Conservation (phyloP, 1,140 invertebrate species). For the Drosophila arawakana region DNA sequence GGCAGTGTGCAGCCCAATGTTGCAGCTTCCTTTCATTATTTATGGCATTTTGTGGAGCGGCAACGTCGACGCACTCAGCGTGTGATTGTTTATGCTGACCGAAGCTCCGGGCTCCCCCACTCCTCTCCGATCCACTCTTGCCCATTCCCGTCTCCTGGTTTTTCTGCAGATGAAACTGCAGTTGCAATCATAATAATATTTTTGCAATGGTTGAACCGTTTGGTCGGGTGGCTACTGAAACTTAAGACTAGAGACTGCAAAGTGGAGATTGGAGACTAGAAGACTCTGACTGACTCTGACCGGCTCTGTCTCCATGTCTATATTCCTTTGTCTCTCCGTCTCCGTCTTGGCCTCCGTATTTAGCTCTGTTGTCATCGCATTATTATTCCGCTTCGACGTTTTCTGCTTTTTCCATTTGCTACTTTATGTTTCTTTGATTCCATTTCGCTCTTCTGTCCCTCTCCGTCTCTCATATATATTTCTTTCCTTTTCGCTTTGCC, state of each 20-base stretch:
- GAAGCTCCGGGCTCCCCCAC: conserved; percentile 5
- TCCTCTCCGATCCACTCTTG: neutral
- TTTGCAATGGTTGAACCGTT: conserved; percentile 51
- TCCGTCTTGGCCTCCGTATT: conserved; percentile 1
- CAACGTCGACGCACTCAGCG: conserved; percentile 57
- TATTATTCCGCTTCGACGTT: conserved; percentile 63
- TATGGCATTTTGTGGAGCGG: conserved; percentile 56
- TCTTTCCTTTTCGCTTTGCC: conserved; percentile 46
- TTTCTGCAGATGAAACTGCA: conserved; percentile 24
- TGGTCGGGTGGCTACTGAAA: conserved; percentile 19
- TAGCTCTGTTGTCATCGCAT: conserved; percentile 57
- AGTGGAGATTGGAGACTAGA: conserved; percentile 34
- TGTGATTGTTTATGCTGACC: conserved; percentile 64
- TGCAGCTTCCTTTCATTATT: conserved; percentile 57
- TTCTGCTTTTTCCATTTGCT: conserved; percentile 58
- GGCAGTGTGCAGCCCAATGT: neutral
- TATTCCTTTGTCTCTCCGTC: neutral
- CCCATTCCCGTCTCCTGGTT: neutral
- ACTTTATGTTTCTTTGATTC: conserved; percentile 63
- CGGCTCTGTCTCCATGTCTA: neutral
- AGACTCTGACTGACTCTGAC: conserved; percentile 17
- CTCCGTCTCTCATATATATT: conserved; percentile 16
- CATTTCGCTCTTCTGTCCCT: conserved; percentile 12
- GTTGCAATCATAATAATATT: conserved; percentile 63
- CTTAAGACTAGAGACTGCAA: conserved; percentile 35